Evolutionary conservation across 2,888 invertebrate species (phyloP), one percentile per base, ranked within the genome.

Genomic region (Molorchus minor): DNA sequence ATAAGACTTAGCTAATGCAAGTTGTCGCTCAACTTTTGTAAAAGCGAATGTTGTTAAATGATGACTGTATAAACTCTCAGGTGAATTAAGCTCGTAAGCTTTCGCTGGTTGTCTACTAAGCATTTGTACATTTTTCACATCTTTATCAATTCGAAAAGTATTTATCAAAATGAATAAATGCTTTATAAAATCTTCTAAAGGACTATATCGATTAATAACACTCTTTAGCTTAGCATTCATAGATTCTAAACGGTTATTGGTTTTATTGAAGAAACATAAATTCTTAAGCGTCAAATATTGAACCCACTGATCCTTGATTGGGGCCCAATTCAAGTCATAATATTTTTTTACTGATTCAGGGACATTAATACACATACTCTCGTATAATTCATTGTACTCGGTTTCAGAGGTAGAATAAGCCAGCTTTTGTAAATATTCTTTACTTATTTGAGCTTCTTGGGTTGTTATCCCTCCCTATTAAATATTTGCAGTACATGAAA

Each of bases 1-100:
- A 12, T 17, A 17, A 10, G 16, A 51, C 15, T 51, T 10, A 43
- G 25, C 25, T 25, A 25, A 25, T 43, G 10, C 16, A 3, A 17
- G 15, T 20, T 51, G 41, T 16, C 12, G n/a, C 40, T 51, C 43
- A 13, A 51, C 41, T 51, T 46, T 51, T 43, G n/a, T 19, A 43
- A 51, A 51, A n/a, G 51, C 51, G 16, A 51, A 51, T 43, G 36
- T 51, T 16, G 36, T 51, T 16, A 51, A 43, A 51, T 51, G 51
- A 4, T 43, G 15, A 13, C 51, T n/a, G 20, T 44, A 51, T 43
- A 51, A 44, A 51, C 15, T 16, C 17, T 43, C 41, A 16, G 40
- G n/a, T 13, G 51, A 51, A 43, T 46, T 46, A 15, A 13, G 12
- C 10, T 35, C 25, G 17, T 35, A 46, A 13, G 47, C 13, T 35